Evolutionary conservation across 2,113 vertebrate genomes (phyloP).

Genomic region (Amphiprion ocellaris): DNA sequence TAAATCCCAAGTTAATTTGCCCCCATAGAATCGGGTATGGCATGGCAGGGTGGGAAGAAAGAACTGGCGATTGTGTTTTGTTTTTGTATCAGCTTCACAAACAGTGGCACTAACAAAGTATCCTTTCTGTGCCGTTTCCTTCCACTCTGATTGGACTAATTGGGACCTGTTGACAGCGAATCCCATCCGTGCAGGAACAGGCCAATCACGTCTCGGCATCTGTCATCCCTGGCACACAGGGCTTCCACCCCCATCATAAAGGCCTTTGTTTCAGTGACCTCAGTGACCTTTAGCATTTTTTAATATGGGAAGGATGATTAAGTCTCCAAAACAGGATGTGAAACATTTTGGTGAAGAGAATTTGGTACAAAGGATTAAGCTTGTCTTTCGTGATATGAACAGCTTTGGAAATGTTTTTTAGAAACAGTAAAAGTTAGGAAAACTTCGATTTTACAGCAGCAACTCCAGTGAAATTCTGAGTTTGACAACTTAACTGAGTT

Average conservation of each 20-base stretch:
- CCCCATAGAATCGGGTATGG: conserved; percentile 60
- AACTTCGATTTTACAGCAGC: background rate
- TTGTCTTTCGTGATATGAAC: conserved; percentile 6
- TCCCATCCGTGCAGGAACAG: conserved; percentile 86
- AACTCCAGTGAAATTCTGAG: too few relatives aligned
- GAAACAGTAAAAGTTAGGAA: too few relatives aligned
- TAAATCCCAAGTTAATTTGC: conserved; percentile 75
- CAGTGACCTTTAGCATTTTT: conserved; percentile 78
- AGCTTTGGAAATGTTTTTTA: background rate
- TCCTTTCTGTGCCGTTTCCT: conserved; percentile 87
- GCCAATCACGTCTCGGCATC: conserved; percentile 85
- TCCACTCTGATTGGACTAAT: conserved; percentile 89
- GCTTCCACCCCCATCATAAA: conserved; percentile 83
- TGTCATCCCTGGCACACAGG: conserved; percentile 85
- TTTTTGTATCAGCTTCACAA: conserved; percentile 85
- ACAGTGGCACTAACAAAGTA: conserved; percentile 85
- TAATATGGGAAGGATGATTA: conserved; percentile 79
- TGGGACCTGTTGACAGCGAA: conserved; percentile 88
- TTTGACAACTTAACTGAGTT: too few relatives aligned
- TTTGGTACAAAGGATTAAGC: conserved; percentile 43
- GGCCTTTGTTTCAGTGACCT: conserved; percentile 84
- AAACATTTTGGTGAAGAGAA: conserved; percentile 34
- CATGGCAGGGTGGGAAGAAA: conserved; percentile 72
- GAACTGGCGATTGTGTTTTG: conserved; percentile 83
- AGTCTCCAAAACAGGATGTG: conserved; percentile 69